Percentiles rank a stretch among this genome's conserved stretches.
These are phyloP conservation scores for Nasonia longicornis DNA, from an alignment of 1,140 invertebrate genomes.

Conservation along the genomic window DNA sequence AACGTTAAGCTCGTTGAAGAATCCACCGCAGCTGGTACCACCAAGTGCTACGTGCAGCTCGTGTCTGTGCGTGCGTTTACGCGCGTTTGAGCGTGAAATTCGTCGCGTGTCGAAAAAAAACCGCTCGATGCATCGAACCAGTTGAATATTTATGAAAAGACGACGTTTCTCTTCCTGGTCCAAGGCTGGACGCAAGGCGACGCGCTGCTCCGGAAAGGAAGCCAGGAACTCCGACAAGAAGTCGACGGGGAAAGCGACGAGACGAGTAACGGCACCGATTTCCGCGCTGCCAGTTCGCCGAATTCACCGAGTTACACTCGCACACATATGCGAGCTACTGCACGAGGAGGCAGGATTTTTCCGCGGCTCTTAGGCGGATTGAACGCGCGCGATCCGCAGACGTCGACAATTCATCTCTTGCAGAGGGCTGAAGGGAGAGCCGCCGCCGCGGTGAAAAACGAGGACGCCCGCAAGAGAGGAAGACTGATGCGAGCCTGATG, in stretches of 20 bases:
- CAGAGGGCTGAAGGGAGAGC: not conserved
- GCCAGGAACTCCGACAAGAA: conserved; percentile 6
- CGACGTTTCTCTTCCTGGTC: not conserved
- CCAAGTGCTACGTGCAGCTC: too few species aligned
- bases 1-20: not conserved
- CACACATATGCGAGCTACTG: not conserved
- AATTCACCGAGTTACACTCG: not conserved
- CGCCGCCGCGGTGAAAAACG: not conserved
- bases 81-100: not conserved
- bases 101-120: too few species aligned
- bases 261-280: conserved; percentile 36
- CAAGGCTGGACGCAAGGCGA: not conserved
- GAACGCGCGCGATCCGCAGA: conserved; percentile 9
- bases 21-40: not conserved
- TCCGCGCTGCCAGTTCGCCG: conserved; percentile 13
- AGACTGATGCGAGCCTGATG: not conserved
- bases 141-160: not conserved
- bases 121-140: not conserved
- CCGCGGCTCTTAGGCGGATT: conserved; percentile 53
- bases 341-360: conserved; percentile 14
- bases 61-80: not conserved
- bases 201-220: not conserved
- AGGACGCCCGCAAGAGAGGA: not conserved
- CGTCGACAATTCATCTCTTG: conserved; percentile 34
- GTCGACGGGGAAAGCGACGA: not conserved